phyloP scores from a whole-genome alignment of 2,113 vertebrate species.

The Notarius lentiginosus region DNA sequence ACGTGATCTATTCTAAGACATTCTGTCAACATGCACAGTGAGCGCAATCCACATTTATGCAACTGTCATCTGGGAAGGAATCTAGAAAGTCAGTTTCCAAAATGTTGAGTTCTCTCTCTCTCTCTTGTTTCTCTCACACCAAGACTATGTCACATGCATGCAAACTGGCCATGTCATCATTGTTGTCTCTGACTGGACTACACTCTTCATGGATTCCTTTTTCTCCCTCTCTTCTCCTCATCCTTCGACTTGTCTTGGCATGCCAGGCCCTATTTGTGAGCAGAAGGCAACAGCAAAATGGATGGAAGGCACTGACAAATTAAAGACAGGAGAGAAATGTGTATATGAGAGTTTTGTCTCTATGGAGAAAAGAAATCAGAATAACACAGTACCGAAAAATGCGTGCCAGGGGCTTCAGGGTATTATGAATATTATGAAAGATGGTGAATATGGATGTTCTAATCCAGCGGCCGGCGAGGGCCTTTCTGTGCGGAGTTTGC shows the following conservation, averaged over 20 bases:
- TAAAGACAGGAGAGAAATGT: not conserved
- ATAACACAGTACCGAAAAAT: not conserved
- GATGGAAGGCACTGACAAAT: not conserved
- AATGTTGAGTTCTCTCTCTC: slow-evolving; percentile 5
- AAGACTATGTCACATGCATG: slow-evolving; percentile 13
- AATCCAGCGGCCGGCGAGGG: too few species aligned
- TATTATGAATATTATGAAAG: not conserved
- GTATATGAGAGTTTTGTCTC: not conserved
- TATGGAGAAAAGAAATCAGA: not conserved
- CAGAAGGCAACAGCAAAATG: slow-evolving; percentile 9
- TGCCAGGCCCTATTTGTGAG: slow-evolving; percentile 42
- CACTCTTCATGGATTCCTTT: slow-evolving; percentile 30
- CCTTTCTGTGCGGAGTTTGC: too few species aligned
- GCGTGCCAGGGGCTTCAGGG: slow-evolving; percentile 1
- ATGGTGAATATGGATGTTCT: not conserved
- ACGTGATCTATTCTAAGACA: slow-evolving; percentile 11
- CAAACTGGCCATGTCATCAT: slow-evolving; percentile 1
- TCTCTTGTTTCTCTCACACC: not conserved
- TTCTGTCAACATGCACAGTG: not conserved
- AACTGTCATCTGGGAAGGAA: not conserved
- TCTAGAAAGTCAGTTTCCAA: not conserved
- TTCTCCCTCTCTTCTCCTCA: slow-evolving; percentile 11
- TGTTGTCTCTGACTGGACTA: slow-evolving; percentile 11
- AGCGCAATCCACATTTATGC: not conserved
- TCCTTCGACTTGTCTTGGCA: slow-evolving; percentile 35